Base-by-base conservation (phyloP, 1,140 invertebrate genomes). In the Aphaenogaster ashmeadi region DNA sequence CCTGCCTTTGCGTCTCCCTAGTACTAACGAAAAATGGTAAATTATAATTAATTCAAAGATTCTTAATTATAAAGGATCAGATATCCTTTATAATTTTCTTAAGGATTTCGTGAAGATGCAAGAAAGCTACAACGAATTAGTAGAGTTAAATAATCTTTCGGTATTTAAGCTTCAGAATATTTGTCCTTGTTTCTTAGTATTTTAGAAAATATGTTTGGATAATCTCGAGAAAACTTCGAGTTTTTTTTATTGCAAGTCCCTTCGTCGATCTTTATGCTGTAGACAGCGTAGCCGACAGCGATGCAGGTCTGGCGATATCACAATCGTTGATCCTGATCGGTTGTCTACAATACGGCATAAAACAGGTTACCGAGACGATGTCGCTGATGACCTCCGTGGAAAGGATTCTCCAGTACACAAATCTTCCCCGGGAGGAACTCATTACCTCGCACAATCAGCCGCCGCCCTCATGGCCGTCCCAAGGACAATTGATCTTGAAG, bases 311-410 rank as follows among this genome's bases (percentile, higher is more conserved):
- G 21, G 97, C 97, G 0, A 97, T 99, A 79, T 98, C 98, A 0
- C 98, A 98, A 93, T 97, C 97, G 0, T 96, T 99, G 90, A 96
- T 97, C 1, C 93, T 99, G 62, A 97, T 97, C 6, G 97, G 98
- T 0, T 97, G 97, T 96, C 96, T 99, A 74, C 98, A 98, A 95
- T 98, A 97, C 96, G 98, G 97, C 5, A 97, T 99, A 81, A 96
- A 97, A 75, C 98, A 98, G 92, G 97, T 97, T 18, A 97, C 97
- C 5, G 97, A 97, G 90, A 95, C 97, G 2, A 94, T 97, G 89
- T 97, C 97, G 80, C 97, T 98, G 93, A 98, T 99, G 97, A 98
- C 98, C 0, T 97, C 97, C 47, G 97, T 98, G 0, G 98, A 98
- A 94, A 96, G 98, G 88, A 96, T 98, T 11, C 87, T 98, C 8